Percentiles rank a stretch among this genome's conserved stretches.
These are phyloP conservation scores for Elephas maximus DNA, from an alignment of 2,113 vertebrate species.

Conservation along the genomic window DNA sequence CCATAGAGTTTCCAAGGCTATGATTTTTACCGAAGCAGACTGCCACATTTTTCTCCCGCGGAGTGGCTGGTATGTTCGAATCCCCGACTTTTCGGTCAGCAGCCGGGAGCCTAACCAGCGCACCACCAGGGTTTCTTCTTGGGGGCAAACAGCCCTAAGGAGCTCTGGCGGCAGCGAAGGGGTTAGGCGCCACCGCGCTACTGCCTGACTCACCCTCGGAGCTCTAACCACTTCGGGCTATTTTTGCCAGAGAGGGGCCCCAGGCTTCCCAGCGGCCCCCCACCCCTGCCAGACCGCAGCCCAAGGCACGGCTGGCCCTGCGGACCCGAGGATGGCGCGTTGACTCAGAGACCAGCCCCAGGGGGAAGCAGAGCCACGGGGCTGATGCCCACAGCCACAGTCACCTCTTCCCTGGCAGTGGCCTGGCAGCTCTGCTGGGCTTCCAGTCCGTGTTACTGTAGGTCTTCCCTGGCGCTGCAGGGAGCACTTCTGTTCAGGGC, in stretches of 20 bases:
- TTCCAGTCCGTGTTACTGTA: neutral
- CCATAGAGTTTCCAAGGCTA: too few species aligned
- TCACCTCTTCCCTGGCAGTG: slow-evolving; percentile 69
- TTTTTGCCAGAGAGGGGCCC: slow-evolving; percentile 86
- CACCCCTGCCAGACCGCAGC: slow-evolving; percentile 84
- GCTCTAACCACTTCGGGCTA: slow-evolving; percentile 84
- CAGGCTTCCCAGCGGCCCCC: slow-evolving; percentile 81
- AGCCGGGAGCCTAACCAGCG: too few species aligned
- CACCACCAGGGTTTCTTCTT: neutral
- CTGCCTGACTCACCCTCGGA: slow-evolving; percentile 82
- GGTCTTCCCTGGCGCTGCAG: slow-evolving; percentile 9
- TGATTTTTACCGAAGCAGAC: too few species aligned
- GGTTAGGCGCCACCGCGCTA: slow-evolving; percentile 77
- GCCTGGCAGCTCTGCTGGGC: neutral
- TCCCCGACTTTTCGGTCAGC: too few species aligned
- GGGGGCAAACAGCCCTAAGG: neutral
- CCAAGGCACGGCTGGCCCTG: slow-evolving; percentile 75
- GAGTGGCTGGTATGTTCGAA: too few species aligned
- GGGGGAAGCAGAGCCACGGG: slow-evolving; percentile 58
- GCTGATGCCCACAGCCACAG: slow-evolving; percentile 70
- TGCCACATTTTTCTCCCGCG: too few species aligned
- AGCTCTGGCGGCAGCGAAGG: slow-evolving; percentile 79
- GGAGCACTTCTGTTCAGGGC: neutral
- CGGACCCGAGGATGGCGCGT: slow-evolving; percentile 25
- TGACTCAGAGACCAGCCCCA: slow-evolving; percentile 78